phyloP scores from a whole-genome alignment of 2,888 invertebrate species.

The Tuta absoluta region DNA sequence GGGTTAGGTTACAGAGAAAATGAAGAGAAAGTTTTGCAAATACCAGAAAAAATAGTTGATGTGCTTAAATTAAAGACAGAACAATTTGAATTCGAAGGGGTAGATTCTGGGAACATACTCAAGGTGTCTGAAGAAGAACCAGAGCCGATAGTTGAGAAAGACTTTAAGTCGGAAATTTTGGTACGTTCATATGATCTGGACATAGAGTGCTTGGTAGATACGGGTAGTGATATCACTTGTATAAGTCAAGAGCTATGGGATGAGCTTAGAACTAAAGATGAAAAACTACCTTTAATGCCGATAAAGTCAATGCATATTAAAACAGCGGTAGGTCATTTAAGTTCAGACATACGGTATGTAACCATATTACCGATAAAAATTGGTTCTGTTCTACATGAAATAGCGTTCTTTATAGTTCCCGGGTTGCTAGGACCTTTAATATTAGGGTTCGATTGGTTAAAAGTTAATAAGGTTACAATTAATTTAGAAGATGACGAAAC shows the following conservation, averaged over 20 bases:
- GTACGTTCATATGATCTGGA: too few species aligned
- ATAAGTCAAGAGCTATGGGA: conserved; percentile 19
- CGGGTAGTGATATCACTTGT: too few species aligned
- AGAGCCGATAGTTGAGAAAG: neutral
- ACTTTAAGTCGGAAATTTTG: conserved; percentile 1
- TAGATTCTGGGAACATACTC: neutral
- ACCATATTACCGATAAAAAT: conserved; percentile 13
- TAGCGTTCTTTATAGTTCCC: conserved; percentile 15
- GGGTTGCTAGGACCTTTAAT: neutral
- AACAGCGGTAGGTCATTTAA: conserved; percentile 18
- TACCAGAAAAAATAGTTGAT: neutral
- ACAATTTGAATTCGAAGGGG: neutral
- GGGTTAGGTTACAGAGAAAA: conserved; percentile 6
- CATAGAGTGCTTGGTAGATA: too few species aligned
- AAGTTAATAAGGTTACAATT: neutral
- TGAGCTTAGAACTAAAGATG: too few species aligned
- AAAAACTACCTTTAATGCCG: conserved; percentile 8
- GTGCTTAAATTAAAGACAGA: neutral
- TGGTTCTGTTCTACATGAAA: neutral
- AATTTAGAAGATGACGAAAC: neutral
- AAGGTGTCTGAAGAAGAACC: conserved; percentile 12
- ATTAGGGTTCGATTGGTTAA: conserved; percentile 24
- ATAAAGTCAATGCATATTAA: conserved; percentile 18
- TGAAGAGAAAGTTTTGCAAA: too few species aligned
- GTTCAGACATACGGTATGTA: neutral